Base-by-base conservation (phyloP, 2,888 invertebrate genomes). In the Tetragonula carbonaria region DNA sequence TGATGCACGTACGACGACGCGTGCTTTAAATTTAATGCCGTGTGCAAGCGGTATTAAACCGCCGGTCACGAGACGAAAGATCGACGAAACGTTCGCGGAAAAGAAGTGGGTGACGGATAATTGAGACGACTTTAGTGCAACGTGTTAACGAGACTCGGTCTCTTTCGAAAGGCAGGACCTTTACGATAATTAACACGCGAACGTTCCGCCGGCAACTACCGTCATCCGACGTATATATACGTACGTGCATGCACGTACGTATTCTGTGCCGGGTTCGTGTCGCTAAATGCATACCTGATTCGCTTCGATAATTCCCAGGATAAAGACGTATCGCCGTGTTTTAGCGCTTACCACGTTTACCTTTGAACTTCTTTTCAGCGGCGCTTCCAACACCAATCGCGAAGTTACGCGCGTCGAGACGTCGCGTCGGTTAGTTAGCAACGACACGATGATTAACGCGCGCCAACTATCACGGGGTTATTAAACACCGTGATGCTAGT, bases 181-280 rank as follows among this genome's bases (percentile, higher is more conserved):
- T 51, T 14, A 28, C 18, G 55, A 70, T 83, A 82, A 83, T 83
- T 83, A 82, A 81, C 80, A 76, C 74, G 57, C 57, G 63, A 74
- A 2, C 70, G 50, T 73, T 51, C 23, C 72, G 11, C 11, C 72
- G 59, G 2, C 51, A 28, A 50, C n/a, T 28, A 21, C 53, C 62
- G 23, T 51, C 62, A 11, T 55, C 66, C 50, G 16, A 23, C 28
- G 28, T 28, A 18, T 8, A 21, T 6, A 1, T 8, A 38, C 38
- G 38, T 38, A 23, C 28, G 21, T 28, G n/a, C 4, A 16, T 53
- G 33, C 45, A 13, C n/a, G 11, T 33, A 4, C n/a, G 68, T 57
- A 28, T 51, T 57, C 57, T 28, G 14, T 38, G 50, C 53, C 16
- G n/a, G 28, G 13, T 70, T 70, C 57, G 70, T 53, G 51, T 45